These are phyloP conservation scores for Cataglyphis albicans DNA, from an alignment of 2,888 invertebrate species.

Conservation along the genomic window DNA sequence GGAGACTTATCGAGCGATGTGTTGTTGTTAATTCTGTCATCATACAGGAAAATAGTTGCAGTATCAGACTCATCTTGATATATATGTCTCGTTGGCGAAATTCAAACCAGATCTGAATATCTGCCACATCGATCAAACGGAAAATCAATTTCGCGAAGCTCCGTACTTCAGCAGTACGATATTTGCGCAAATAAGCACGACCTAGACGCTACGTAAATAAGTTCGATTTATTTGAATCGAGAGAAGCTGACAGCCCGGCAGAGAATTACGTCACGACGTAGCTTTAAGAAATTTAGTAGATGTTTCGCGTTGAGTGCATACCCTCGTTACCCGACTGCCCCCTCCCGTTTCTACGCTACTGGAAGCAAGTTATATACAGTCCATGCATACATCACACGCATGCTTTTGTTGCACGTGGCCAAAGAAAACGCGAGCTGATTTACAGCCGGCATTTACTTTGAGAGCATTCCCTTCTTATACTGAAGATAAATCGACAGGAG, in stretches of 20 bases:
- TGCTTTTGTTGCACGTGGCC: conserved; percentile 66
- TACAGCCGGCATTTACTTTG: conserved; percentile 75
- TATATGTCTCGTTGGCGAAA: conserved; percentile 15
- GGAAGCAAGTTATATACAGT: conserved; percentile 53
- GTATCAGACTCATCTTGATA: background rate
- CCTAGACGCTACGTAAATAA: conserved; percentile 48
- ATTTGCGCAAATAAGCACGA: conserved; percentile 51
- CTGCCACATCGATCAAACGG: conserved; percentile 35
- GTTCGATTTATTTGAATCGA: conserved; percentile 53
- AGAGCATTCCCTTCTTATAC: conserved; percentile 69
- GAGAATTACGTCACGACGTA: conserved; percentile 54
- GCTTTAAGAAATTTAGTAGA: conserved; percentile 57
- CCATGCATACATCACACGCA: conserved; percentile 65
- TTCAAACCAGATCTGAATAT: conserved; percentile 30
- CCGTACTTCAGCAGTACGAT: conserved; percentile 36
- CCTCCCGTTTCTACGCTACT: conserved; percentile 24
- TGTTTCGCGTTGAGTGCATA: conserved; percentile 50
- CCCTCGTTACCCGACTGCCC: conserved; percentile 49
- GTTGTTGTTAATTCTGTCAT: background rate
- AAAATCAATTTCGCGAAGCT: conserved; percentile 52
- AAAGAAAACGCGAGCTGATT: conserved; percentile 76
- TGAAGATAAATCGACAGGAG: conserved; percentile 73
- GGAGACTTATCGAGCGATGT: too few relatives aligned
- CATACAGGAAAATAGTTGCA: background rate
- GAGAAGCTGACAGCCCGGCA: conserved; percentile 26